Percentiles rank a stretch among this genome's conserved stretches.
Evolutionary conservation across 2,888 invertebrate genomes (phyloP).

Genomic region (Diadegma fenestrale): DNA sequence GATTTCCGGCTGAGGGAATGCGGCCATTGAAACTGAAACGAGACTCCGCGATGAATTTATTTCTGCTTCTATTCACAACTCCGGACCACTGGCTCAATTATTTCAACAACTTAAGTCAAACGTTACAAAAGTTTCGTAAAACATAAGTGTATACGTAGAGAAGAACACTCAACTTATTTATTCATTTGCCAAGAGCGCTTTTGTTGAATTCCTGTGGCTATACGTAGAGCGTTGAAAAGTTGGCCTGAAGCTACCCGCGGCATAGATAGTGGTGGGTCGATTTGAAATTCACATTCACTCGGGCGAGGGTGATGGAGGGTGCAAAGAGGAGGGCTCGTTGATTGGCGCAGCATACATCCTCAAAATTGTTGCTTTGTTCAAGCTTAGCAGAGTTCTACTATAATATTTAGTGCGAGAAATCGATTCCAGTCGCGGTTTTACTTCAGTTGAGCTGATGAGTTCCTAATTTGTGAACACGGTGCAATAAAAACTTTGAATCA

Average conservation of each 20-base stretch:
- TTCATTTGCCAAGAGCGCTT: background rate
- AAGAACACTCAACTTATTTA: background rate
- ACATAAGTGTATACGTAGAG: background rate
- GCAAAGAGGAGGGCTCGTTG: background rate
- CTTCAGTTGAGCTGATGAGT: background rate
- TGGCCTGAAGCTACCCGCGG: background rate
- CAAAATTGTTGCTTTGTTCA: slow-evolving; percentile 1
- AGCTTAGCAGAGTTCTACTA: slow-evolving; percentile 2
- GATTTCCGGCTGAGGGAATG: background rate
- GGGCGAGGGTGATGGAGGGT: background rate
- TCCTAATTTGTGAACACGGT: background rate
- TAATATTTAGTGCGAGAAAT: background rate
- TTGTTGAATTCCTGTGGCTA: slow-evolving; percentile 11
- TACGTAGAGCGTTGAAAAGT: background rate
- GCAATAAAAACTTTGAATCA: background rate
- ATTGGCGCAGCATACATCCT: background rate
- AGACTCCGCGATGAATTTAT: background rate
- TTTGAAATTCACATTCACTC: slow-evolving; percentile 16
- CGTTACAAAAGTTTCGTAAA: background rate
- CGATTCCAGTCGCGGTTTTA: background rate
- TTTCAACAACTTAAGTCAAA: slow-evolving; percentile 1
- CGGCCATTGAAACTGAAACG: background rate
- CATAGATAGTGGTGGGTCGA: background rate
- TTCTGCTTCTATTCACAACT: background rate
- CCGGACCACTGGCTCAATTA: background rate